phyloP scores from a whole-genome alignment of 2,113 vertebrate genomes.

The Nothobranchius furzeri region DNA sequence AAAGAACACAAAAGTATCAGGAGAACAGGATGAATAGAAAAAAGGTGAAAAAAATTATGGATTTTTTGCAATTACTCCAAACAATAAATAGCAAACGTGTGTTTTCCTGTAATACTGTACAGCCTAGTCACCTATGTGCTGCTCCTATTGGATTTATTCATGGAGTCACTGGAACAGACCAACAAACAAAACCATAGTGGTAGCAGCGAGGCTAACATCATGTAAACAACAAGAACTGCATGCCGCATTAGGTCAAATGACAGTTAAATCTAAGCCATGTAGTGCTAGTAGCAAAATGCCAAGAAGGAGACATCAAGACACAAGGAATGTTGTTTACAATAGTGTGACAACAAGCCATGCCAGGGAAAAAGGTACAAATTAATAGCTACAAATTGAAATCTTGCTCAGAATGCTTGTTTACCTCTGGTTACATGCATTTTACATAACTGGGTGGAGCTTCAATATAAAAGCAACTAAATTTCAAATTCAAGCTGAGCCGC shows the following conservation, averaged over 20 bases:
- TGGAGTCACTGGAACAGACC: slow-evolving; percentile 58
- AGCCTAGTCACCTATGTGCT: not conserved
- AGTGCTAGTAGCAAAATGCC: slow-evolving; percentile 52
- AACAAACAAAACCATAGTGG: slow-evolving; percentile 40
- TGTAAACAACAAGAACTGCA: slow-evolving; percentile 72
- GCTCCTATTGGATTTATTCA: slow-evolving; percentile 41
- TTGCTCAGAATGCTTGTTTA: slow-evolving; percentile 77
- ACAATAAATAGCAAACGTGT: not conserved
- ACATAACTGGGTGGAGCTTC: slow-evolving; percentile 71
- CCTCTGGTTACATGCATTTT: slow-evolving; percentile 82
- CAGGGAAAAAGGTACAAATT: slow-evolving; percentile 77
- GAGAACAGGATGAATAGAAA: not conserved
- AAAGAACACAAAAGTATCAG: too few species aligned
- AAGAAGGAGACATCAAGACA: slow-evolving; percentile 60
- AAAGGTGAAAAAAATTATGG: not conserved
- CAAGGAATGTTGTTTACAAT: slow-evolving; percentile 69
- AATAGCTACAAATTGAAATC: slow-evolving; percentile 81
- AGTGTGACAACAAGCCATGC: slow-evolving; percentile 61
- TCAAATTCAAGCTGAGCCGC: slow-evolving; percentile 50
- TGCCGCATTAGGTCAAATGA: slow-evolving; percentile 71
- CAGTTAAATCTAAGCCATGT: slow-evolving; percentile 60
- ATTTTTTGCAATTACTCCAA: not conserved
- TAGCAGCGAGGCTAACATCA: slow-evolving; percentile 62
- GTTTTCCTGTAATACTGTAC: not conserved
- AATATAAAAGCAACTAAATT: slow-evolving; percentile 76